Percentiles rank a stretch among this genome's conserved stretches.
These are phyloP conservation scores for Sisor rabdophorus DNA, from an alignment of 2,113 vertebrate species.

Conservation along the genomic window DNA sequence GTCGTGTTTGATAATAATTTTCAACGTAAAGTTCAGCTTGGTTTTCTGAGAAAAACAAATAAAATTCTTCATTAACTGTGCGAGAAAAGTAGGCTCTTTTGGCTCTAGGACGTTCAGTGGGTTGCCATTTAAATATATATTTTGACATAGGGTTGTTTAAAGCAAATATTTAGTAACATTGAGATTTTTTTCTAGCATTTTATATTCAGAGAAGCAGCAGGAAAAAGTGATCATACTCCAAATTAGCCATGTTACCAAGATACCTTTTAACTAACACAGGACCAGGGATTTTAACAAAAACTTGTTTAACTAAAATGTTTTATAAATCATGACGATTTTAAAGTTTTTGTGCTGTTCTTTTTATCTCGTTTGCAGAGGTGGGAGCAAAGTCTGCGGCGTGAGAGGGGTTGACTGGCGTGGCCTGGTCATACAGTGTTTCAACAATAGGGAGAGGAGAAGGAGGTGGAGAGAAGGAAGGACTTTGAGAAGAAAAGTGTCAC, in stretches of 20 bases:
- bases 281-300: background rate
- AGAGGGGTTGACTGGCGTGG: constrained; percentile 66
- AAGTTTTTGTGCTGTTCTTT: constrained; percentile 14
- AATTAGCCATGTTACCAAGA: background rate
- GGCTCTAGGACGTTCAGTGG: background rate
- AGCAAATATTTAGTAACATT: background rate
- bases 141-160: background rate
- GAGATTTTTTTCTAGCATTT: background rate
- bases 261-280: background rate
- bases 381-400: constrained; percentile 55
- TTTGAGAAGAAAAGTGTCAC: constrained; percentile 41
- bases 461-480: constrained; percentile 34
- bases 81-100: background rate
- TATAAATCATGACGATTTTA: constrained; percentile 20
- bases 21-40: background rate
- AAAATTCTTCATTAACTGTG: background rate
- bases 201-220: background rate
- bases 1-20: background rate
- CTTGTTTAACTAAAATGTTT: background rate
- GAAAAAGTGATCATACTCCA: background rate
- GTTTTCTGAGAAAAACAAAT: background rate
- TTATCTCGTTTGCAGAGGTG: constrained; percentile 47
- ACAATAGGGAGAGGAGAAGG: constrained; percentile 33
- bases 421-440: constrained; percentile 66
- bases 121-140: background rate